Evolutionary conservation across 1,140 invertebrate genomes (phyloP).

Genomic region (Scaptomyza graminum): DNA sequence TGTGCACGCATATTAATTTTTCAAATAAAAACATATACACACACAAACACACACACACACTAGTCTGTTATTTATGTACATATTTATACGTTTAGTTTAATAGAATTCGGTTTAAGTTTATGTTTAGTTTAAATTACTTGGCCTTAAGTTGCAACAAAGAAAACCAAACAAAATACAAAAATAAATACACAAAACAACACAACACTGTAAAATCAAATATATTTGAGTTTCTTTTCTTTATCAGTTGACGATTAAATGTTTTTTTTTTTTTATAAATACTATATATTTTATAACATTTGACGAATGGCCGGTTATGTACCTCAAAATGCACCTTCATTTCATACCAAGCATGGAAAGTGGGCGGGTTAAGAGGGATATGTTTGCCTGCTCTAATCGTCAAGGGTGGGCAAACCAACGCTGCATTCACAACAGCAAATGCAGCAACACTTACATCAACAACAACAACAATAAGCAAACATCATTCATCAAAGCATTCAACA

Average conservation of each 20-base stretch:
- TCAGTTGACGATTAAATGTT: background rate
- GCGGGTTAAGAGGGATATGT: slow-evolving; percentile 83
- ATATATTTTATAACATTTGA: background rate
- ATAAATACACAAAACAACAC: slow-evolving; percentile 45
- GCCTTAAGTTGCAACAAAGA: slow-evolving; percentile 77
- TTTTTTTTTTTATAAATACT: background rate
- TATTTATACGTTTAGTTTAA: slow-evolving; percentile 67
- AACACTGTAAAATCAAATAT: slow-evolving; percentile 38
- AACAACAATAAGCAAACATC: slow-evolving; percentile 23
- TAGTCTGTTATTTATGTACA: slow-evolving; percentile 81
- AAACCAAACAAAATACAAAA: slow-evolving; percentile 58
- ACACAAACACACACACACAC: slow-evolving; percentile 64
- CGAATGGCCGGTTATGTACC: slow-evolving; percentile 41
- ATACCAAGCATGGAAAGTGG: slow-evolving; percentile 76
- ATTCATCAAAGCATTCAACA: slow-evolving; percentile 31
- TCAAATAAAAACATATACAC: slow-evolving; percentile 37
- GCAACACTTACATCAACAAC: slow-evolving; percentile 45
- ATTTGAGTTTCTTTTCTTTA: slow-evolving; percentile 37
- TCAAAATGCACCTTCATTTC: slow-evolving; percentile 59
- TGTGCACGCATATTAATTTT: slow-evolving; percentile 61
- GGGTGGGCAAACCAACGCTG: slow-evolving; percentile 67
- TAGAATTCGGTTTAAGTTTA: slow-evolving; percentile 63
- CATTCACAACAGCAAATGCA: slow-evolving; percentile 22
- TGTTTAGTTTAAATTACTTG: slow-evolving; percentile 79
- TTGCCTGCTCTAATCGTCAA: slow-evolving; percentile 59